Conservation (phyloP, 2,113 vertebrate genomes). For the Echinops telfairi region DNA sequence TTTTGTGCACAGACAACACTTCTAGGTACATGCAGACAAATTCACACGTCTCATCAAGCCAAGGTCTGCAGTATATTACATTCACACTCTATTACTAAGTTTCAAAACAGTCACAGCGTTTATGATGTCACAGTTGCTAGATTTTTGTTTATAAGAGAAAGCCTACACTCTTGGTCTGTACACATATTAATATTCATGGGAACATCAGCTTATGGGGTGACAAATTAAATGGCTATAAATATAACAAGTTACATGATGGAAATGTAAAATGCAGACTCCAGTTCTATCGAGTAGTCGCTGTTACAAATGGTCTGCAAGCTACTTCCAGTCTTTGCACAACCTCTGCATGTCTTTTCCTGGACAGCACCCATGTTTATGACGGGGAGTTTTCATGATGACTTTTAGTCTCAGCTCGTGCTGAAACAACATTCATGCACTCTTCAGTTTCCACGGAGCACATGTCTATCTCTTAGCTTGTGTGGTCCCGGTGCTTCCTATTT, state of each 20-base stretch:
- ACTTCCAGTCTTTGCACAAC: background rate
- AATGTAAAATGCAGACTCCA: background rate
- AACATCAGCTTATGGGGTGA: conserved; percentile 37
- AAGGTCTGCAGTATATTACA: conserved; percentile 41
- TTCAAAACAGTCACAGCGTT: conserved; percentile 57
- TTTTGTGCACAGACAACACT: conserved; percentile 39
- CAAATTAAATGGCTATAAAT: conserved; percentile 31
- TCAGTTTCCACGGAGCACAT: background rate
- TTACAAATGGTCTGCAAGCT: background rate
- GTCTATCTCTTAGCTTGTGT: background rate
- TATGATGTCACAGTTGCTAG: conserved; percentile 58
- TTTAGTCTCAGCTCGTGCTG: background rate
- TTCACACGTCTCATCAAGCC: conserved; percentile 26
- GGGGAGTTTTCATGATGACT: background rate
- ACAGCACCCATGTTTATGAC: background rate
- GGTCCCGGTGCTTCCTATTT: background rate
- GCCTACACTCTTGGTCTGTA: background rate
- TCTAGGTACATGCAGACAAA: conserved; percentile 48
- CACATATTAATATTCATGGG: background rate
- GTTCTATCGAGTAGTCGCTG: background rate
- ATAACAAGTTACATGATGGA: background rate
- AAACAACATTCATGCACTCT: background rate
- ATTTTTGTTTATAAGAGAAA: conserved; percentile 48
- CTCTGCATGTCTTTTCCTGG: background rate
- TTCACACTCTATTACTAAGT: conserved; percentile 42